Evolutionary conservation across 2,888 invertebrate genomes (phyloP).

Genomic region (Drosophila paranaensis): DNA sequence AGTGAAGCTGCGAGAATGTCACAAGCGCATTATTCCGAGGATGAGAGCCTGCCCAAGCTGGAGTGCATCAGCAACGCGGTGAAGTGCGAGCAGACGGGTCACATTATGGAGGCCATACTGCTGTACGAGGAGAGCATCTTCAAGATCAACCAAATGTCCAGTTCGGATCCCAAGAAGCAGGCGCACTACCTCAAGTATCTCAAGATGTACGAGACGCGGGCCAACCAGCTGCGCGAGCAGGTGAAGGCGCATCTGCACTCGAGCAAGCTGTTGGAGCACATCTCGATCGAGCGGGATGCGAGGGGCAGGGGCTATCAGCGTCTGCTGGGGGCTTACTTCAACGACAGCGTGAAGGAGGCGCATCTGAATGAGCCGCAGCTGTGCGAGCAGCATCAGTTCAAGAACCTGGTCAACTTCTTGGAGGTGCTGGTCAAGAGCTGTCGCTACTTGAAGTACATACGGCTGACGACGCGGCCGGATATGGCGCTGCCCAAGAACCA

Average conservation of each 20-base stretch:
- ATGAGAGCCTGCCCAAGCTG: conserved; percentile 50
- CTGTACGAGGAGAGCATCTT: conserved; percentile 70
- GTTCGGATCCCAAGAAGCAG: conserved; percentile 85
- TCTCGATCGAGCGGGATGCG: conserved; percentile 89
- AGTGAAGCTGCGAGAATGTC: conserved; percentile 31
- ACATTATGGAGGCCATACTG: conserved; percentile 70
- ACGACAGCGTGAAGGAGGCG: conserved; percentile 89
- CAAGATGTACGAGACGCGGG: conserved; percentile 91
- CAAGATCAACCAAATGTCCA: conserved; percentile 81
- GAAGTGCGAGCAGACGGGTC: conserved; percentile 67
- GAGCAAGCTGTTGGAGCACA: conserved; percentile 90
- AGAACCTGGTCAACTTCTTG: conserved; percentile 92
- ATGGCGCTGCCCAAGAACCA: conserved; percentile 86
- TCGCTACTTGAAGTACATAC: conserved; percentile 87
- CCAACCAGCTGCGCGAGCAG: conserved; percentile 90
- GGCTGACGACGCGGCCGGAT: conserved; percentile 87
- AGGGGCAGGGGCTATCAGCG: conserved; percentile 91
- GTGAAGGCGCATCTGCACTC: conserved; percentile 89
- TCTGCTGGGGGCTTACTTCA: conserved; percentile 91
- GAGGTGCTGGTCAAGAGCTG: conserved; percentile 91
- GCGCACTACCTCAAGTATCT: conserved; percentile 85
- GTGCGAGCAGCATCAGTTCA: conserved; percentile 91
- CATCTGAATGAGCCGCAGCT: conserved; percentile 94
- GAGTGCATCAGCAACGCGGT: conserved; percentile 56
- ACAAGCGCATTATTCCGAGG: conserved; percentile 29